Conservation (phyloP, 2,113 vertebrate species). For the Boleophthalmus pectinirostris region DNA sequence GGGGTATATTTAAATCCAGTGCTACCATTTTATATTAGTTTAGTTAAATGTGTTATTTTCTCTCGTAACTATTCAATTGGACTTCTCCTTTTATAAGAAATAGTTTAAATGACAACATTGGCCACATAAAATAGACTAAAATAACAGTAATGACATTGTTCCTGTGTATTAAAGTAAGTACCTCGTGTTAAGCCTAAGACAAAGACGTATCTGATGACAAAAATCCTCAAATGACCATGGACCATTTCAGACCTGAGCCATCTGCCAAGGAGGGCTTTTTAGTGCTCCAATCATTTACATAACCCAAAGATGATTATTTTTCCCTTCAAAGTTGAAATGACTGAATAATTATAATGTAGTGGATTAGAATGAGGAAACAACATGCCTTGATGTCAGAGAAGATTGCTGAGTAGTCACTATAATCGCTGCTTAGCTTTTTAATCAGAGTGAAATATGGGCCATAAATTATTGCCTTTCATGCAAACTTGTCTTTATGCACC, state of each 20-base stretch:
- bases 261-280: constrained; percentile 73
- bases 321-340: constrained; percentile 74
- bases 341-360: constrained; percentile 81
- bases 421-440: constrained; percentile 82
- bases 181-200: constrained; percentile 63
- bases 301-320: constrained; percentile 77
- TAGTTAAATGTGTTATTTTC: not conserved
- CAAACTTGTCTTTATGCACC: constrained; percentile 77
- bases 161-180: constrained; percentile 1
- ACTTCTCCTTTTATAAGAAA: not conserved
- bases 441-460: constrained; percentile 79
- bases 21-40: not conserved
- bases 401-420: constrained; percentile 79
- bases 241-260: constrained; percentile 68
- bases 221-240: constrained; percentile 71
- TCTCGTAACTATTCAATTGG: not conserved
- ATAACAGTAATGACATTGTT: not conserved
- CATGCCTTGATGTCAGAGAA: constrained; percentile 78
- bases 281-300: constrained; percentile 73
- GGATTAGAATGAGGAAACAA: constrained; percentile 76
- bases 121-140: not conserved
- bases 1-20: constrained; percentile 21
- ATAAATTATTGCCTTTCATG: constrained; percentile 80
- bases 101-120: not conserved
- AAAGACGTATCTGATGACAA: constrained; percentile 66